These are phyloP conservation scores for Acromyrmex heyeri DNA, from an alignment of 1,140 invertebrate species.

Conservation along the genomic window DNA sequence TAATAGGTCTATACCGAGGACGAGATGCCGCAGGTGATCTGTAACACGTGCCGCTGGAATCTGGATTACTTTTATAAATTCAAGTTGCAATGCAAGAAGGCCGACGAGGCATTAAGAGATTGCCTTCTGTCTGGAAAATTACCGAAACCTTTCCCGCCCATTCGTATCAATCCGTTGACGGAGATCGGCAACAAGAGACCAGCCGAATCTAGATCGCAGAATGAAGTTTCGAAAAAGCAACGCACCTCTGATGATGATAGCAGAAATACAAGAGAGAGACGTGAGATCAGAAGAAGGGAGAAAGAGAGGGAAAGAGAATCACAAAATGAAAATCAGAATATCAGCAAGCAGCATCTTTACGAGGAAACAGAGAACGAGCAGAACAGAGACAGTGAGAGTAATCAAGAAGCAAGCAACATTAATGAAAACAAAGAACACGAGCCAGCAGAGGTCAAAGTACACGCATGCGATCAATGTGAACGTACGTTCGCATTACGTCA, in stretches of 20 bases:
- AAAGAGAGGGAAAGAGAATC: conserved; percentile 48
- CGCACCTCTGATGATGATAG: conserved; percentile 80
- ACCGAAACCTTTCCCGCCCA: conserved; percentile 85
- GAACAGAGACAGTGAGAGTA: conserved; percentile 84
- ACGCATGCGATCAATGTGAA: conserved; percentile 90
- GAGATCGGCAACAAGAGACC: conserved; percentile 72
- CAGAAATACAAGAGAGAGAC: conserved; percentile 32
- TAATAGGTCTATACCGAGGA: conserved; percentile 90
- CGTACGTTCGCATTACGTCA: conserved; percentile 91
- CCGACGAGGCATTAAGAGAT: conserved; percentile 90
- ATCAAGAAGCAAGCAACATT: conserved; percentile 74
- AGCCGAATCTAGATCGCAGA: conserved; percentile 75
- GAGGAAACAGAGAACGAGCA: conserved; percentile 84
- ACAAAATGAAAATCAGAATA: conserved; percentile 30
- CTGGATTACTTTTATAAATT: conserved; percentile 91
- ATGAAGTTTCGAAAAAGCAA: conserved; percentile 78
- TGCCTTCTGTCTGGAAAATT: conserved; percentile 90
- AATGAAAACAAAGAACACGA: conserved; percentile 83
- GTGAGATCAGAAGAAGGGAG: conserved; percentile 67
- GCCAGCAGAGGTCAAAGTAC: conserved; percentile 86
- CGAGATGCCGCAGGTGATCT: conserved; percentile 91
- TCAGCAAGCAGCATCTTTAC: conserved; percentile 75
- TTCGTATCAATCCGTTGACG: conserved; percentile 77
- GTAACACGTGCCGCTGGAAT: conserved; percentile 89
- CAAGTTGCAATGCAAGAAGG: conserved; percentile 91